These are phyloP conservation scores for Danaus plexippus DNA, from an alignment of 1,140 invertebrate genomes.

Conservation along the genomic window DNA sequence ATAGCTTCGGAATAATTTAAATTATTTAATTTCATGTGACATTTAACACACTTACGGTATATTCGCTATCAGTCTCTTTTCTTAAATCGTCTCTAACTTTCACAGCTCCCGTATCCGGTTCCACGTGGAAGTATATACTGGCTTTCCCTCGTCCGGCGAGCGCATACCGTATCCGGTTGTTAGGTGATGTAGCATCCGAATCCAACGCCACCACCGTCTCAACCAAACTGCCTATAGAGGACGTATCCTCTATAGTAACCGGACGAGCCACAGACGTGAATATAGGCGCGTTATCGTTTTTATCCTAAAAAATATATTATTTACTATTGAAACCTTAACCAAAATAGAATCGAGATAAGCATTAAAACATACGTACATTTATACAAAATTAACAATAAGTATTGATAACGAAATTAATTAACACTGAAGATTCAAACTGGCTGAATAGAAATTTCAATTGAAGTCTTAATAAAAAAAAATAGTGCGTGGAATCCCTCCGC, in stretches of 20 bases:
- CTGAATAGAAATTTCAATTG: too few species aligned
- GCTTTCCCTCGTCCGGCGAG: slow-evolving; percentile 85
- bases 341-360: too few species aligned
- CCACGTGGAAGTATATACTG: slow-evolving; percentile 87
- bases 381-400: neutral
- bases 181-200: slow-evolving; percentile 85
- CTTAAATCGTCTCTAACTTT: slow-evolving; percentile 85
- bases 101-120: slow-evolving; percentile 85
- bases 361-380: neutral
- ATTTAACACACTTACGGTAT: slow-evolving; percentile 71
- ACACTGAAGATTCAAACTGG: too few species aligned
- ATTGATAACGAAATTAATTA: too few species aligned
- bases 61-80: slow-evolving; percentile 88
- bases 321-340: neutral
- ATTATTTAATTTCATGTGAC: too few species aligned
- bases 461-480: too few species aligned
- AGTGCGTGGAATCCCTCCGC: too few species aligned
- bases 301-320: slow-evolving; percentile 72
- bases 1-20: too few species aligned
- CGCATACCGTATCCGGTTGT: slow-evolving; percentile 86
- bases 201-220: slow-evolving; percentile 85
- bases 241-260: slow-evolving; percentile 86
- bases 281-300: slow-evolving; percentile 88
- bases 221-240: slow-evolving; percentile 84
- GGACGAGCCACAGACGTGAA: slow-evolving; percentile 86